Base-by-base conservation (phyloP, 30 jellyfish, hydroid and myxozoan genomes). In the Catostylus mosaicus region DNA sequence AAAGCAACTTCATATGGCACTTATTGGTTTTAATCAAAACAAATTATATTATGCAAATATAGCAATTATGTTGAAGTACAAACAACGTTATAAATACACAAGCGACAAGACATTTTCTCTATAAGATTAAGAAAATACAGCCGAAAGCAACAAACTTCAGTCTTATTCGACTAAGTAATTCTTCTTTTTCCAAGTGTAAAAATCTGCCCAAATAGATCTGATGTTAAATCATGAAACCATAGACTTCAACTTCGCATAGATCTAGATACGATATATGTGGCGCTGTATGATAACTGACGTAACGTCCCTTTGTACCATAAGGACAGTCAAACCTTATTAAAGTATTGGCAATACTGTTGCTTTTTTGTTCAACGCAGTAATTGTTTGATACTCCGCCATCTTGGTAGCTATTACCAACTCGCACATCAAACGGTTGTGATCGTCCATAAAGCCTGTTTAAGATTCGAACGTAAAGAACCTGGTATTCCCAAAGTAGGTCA, bases 341-440 rank as follows among this genome's bases (percentile, higher is more conserved):
- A 3, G 77, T 36, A 11, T 36, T 0, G 23, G 7, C 56, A 11
- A 2, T 0, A 0, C 51, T 19, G 18, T 27, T 26, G 59, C 31
- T 30, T 27, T 16, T 57, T 31, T 65, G 32, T 31, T 36, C 4
- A 3, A 65, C 31, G 57, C 77, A 31, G 32, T 7, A 33, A 31
- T 18, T 37, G 24, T 59, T 59, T 16, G 40, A 22, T 1, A 12
- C 26, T 59, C 71, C 71, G 1, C 71, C 71, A 27, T 0, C 19
- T 23, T 59, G 40, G 24, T 59, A 7, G 19, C 19, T 59, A 37
- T 59, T 59, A 27, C 71, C 71, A 23, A 59, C 71, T 27, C 36
- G n/a, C 2, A 59, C 38, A 27, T 59, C 71, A 59, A 59, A 59
- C 24, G 71, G 71, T 37, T 59, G 40, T 2, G 71, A 59, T n/a